These are phyloP conservation scores for Chondrilla cf. caribensis DNA, from an alignment of 37 sponge, comb jelly and placozoan species.

Conservation along the genomic window DNA sequence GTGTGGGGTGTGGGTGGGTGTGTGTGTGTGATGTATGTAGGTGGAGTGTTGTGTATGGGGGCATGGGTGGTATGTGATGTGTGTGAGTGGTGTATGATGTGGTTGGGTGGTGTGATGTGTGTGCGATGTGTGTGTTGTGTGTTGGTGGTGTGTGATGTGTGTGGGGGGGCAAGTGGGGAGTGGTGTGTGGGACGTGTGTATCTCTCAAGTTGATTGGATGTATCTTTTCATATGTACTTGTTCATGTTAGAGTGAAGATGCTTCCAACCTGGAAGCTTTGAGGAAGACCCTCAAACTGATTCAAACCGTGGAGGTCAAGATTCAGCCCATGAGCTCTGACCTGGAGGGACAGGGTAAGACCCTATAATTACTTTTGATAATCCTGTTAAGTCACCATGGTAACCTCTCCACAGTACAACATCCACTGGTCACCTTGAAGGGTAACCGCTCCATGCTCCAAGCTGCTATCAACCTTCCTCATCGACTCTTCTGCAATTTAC, in stretches of 20 bases:
- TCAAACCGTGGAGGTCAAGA: not conserved
- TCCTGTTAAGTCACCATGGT: not conserved
- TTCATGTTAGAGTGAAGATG: not conserved
- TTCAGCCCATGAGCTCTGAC: not conserved
- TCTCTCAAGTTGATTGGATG: too few species aligned
- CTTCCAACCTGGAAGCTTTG: not conserved
- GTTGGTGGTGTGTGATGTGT: too few species aligned
- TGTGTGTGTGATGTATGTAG: too few species aligned
- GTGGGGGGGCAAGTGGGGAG: too few species aligned
- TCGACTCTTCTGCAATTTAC: not conserved
- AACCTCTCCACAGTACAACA: not conserved
- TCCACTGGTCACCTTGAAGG: not conserved
- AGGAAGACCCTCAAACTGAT: conserved; percentile 7
- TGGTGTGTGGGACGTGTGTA: too few species aligned
- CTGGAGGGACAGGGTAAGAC: not conserved
- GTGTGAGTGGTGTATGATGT: too few species aligned
- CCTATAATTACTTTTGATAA: not conserved
- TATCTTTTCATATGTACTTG: too few species aligned
- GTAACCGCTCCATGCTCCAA: not conserved
- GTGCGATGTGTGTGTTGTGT: too few species aligned
- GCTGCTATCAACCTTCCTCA: conserved; percentile 1
- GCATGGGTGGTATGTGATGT: too few species aligned
- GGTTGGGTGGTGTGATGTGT: too few species aligned
- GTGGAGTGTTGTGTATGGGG: too few species aligned
- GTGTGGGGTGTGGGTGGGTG: too few species aligned